Conservation (phyloP, 2,797 vertebrate genomes). For the Sebastes itinus region DNA sequence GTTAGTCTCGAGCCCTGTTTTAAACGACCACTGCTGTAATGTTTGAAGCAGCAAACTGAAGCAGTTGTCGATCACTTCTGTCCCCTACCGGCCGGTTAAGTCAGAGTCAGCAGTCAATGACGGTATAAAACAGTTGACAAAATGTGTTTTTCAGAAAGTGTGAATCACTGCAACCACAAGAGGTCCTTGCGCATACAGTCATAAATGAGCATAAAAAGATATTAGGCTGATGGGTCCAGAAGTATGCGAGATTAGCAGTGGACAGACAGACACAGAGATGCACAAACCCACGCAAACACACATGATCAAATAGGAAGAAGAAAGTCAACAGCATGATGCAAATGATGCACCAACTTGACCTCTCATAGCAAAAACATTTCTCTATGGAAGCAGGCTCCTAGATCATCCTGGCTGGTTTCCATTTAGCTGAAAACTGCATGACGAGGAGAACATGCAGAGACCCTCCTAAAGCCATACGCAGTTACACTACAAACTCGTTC, state of each 20-base stretch:
- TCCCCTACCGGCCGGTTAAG: background rate
- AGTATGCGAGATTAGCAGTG: background rate
- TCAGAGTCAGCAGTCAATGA: no score
- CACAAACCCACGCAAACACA: background rate
- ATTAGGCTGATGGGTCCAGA: background rate
- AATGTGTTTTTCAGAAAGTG: background rate
- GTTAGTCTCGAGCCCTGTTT: background rate
- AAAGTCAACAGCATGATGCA: background rate
- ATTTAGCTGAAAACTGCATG: background rate
- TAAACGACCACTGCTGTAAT: background rate
- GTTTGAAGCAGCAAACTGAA: background rate
- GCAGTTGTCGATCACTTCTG: background rate
- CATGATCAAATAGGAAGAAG: background rate
- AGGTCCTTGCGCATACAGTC: background rate
- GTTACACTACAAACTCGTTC: constrained; percentile 32
- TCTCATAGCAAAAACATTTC: background rate
- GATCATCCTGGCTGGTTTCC: background rate
- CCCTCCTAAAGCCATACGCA: background rate
- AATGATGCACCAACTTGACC: background rate
- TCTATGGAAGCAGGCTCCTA: background rate
- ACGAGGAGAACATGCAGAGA: constrained; percentile 1
- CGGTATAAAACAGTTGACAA: background rate
- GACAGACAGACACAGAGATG: background rate
- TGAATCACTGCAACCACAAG: background rate
- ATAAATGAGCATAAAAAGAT: background rate